phyloP scores from a whole-genome alignment of 1,140 invertebrate species.

The Aporrectodea caliginosa region DNA sequence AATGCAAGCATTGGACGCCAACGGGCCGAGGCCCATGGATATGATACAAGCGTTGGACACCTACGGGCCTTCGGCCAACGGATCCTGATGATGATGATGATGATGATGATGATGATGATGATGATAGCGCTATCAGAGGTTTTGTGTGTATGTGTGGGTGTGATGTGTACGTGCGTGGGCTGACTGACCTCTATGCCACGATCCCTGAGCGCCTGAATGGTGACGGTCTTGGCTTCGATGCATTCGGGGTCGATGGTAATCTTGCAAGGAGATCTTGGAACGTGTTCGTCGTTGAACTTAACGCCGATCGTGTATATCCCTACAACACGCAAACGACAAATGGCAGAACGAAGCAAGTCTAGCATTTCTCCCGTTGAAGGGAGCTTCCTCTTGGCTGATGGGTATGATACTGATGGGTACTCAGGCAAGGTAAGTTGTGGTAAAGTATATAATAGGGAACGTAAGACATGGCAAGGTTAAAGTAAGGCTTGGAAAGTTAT shows the following conservation, averaged over 20 bases:
- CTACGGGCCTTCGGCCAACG: no score
- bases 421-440: neutral
- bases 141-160: no score
- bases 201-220: slow-evolving; percentile 61
- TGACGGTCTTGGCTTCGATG: slow-evolving; percentile 88
- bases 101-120: no score
- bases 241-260: slow-evolving; percentile 85
- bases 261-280: slow-evolving; percentile 94
- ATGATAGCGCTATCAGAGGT: no score
- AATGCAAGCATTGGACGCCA: no score
- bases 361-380: neutral
- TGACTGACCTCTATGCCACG: slow-evolving; percentile 62
- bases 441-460: neutral
- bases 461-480: neutral
- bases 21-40: no score
- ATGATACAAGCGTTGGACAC: no score
- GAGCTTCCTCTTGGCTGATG: neutral
- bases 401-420: neutral
- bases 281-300: slow-evolving; percentile 96
- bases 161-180: no score
- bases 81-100: no score
- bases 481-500: neutral
- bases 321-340: slow-evolving; percentile 27
- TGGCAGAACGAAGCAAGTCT: neutral
- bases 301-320: slow-evolving; percentile 86